A percentile compares a stretch with the other conserved stretches of the same genome.
These are phyloP conservation scores for Mirounga angustirostris DNA, from an alignment of 2,113 vertebrate genomes.

Conservation along the genomic window DNA sequence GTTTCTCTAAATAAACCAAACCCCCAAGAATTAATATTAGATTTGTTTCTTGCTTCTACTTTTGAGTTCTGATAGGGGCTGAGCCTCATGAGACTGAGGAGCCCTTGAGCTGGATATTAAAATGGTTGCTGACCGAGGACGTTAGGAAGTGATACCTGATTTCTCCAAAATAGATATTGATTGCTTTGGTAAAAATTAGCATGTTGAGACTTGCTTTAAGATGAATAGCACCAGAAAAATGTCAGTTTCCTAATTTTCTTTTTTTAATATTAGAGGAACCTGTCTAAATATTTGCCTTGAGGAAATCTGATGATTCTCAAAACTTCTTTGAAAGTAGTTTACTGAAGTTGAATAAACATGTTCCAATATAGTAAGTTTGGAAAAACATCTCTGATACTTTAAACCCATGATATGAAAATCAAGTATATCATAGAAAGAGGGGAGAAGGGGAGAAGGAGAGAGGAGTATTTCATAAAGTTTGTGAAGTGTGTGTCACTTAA, in stretches of 20 bases:
- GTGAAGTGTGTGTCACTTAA: not conserved
- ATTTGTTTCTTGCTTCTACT: not conserved
- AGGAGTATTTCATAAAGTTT: not conserved
- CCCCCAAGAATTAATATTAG: not conserved
- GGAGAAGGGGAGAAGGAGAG: not conserved
- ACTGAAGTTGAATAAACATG: slow-evolving; percentile 39
- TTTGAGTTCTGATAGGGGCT: not conserved
- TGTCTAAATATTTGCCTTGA: slow-evolving; percentile 41
- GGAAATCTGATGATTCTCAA: slow-evolving; percentile 20
- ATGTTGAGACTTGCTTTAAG: not conserved
- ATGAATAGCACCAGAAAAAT: not conserved
- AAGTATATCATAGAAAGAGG: too few relatives aligned
- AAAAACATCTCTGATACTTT: not conserved
- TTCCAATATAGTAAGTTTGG: not conserved
- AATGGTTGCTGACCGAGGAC: not conserved
- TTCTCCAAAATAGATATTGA: not conserved
- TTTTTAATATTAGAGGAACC: not conserved
- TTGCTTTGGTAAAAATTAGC: not conserved
- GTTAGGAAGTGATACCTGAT: not conserved
- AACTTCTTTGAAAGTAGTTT: slow-evolving; percentile 42
- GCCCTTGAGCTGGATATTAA: not conserved
- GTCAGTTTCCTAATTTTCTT: not conserved
- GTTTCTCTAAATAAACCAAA: slow-evolving; percentile 32
- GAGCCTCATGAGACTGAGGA: not conserved
- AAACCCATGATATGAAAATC: not conserved